phyloP scores from a whole-genome alignment of 2,888 invertebrate species.

The Scrobipalpa atriplicella region DNA sequence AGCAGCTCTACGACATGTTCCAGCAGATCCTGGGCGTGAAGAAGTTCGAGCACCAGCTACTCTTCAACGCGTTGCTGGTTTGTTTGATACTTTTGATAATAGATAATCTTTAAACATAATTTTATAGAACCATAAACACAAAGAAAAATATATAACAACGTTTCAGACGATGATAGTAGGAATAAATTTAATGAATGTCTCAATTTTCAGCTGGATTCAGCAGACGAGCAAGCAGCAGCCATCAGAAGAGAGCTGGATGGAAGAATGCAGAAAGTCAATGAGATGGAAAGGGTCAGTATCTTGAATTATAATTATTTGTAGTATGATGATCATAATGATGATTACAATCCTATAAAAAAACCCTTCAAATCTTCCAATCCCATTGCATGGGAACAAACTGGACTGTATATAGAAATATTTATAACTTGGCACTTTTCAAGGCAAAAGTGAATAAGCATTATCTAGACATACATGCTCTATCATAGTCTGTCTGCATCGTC shows the following conservation, averaged over 20 bases:
- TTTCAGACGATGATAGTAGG: neutral
- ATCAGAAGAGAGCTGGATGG: conserved; percentile 99
- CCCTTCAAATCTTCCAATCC: too few relatives aligned
- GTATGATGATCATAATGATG: too few relatives aligned
- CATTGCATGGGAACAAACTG: too few relatives aligned
- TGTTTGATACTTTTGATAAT: conserved; percentile 34
- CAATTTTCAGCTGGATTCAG: conserved; percentile 94
- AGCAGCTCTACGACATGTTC: conserved; percentile 99
- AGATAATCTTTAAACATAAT: neutral
- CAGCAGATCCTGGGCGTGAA: conserved; percentile 99
- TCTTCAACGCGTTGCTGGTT: conserved; percentile 95
- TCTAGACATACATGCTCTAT: too few relatives aligned
- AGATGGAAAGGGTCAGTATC: conserved; percentile 95
- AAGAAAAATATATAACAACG: too few relatives aligned
- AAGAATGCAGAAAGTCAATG: conserved; percentile 97
- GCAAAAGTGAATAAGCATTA: too few relatives aligned
- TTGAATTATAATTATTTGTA: too few relatives aligned
- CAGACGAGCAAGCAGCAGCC: conserved; percentile 99
- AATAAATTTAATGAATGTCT: neutral
- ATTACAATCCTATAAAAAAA: too few relatives aligned
- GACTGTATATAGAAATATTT: too few relatives aligned
- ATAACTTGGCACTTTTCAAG: too few relatives aligned
- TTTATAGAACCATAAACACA: neutral
- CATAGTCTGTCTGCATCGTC: too few relatives aligned
- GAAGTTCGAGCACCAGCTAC: conserved; percentile 99